A percentile compares a stretch with the other conserved stretches of the same genome.
phyloP scores from a whole-genome alignment of 2,113 vertebrate species.

The Xyliphius kryptos region DNA sequence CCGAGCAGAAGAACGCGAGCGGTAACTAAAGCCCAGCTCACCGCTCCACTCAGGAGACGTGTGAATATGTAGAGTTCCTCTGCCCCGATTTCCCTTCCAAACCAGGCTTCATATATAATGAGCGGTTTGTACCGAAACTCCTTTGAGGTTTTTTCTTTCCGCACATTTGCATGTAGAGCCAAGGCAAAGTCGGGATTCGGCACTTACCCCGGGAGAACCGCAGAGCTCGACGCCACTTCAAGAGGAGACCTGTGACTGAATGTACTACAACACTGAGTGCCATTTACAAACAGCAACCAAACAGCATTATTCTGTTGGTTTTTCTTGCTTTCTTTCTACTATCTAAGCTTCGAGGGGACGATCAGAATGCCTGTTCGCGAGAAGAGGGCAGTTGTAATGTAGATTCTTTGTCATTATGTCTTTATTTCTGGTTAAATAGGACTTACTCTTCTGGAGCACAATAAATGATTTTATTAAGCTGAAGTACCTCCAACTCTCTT shows the following conservation, averaged over 20 bases:
- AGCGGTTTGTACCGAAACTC: constrained; percentile 23
- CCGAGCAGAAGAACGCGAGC: constrained; percentile 20
- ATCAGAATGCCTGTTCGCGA: constrained; percentile 51
- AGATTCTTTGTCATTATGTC: constrained; percentile 72
- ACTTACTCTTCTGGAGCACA: constrained; percentile 76
- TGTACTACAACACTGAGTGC: constrained; percentile 62
- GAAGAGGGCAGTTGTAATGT: constrained; percentile 67
- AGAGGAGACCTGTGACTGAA: constrained; percentile 55
- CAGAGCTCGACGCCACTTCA: constrained; percentile 19
- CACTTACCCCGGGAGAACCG: constrained; percentile 20
- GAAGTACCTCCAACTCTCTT: constrained; percentile 46
- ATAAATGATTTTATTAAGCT: constrained; percentile 76
- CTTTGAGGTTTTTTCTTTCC: constrained; percentile 1
- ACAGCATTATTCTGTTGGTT: constrained; percentile 49
- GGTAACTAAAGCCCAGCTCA: constrained; percentile 15
- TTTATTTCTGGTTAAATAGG: constrained; percentile 74
- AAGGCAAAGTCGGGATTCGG: constrained; percentile 35
- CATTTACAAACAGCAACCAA: constrained; percentile 55
- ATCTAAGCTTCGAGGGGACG: constrained; percentile 45
- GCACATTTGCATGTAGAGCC: constrained; percentile 36
- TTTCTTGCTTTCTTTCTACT: constrained; percentile 28
- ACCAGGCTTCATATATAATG: constrained; percentile 40
- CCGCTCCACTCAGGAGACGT: constrained; percentile 30
- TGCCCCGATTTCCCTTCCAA: constrained; percentile 30
- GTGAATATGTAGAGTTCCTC: constrained; percentile 45